phyloP scores from a whole-genome alignment of 2,797 vertebrate species.

The Gadopsis marmoratus region DNA sequence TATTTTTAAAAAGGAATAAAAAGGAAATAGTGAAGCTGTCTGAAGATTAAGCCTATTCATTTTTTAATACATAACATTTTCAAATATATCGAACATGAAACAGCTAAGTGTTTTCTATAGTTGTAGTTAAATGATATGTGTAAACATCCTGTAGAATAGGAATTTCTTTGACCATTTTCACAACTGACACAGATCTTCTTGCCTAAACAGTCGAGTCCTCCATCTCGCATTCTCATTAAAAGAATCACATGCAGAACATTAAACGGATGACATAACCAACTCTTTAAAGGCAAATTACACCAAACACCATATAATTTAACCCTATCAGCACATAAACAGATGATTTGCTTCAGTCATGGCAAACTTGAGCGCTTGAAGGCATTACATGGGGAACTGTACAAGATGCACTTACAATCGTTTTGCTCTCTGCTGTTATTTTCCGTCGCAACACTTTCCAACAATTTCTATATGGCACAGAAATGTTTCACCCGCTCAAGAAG shows the following conservation, averaged over 20 bases:
- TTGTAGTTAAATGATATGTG: conserved; percentile 29
- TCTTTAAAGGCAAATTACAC: conserved; percentile 29
- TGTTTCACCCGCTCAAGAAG: not conserved
- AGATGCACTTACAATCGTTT: conserved; percentile 13
- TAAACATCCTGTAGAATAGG: too few relatives aligned
- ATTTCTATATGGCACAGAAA: conserved; percentile 43
- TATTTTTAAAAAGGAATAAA: not conserved
- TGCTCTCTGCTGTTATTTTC: conserved; percentile 9
- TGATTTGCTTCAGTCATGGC: conserved; percentile 10
- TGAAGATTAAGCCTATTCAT: not conserved
- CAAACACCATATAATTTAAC: conserved; percentile 24
- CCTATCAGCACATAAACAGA: conserved; percentile 18
- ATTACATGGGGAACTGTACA: conserved; percentile 13
- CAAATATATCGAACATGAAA: too few relatives aligned
- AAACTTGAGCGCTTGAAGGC: conserved; percentile 16
- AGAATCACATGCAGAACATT: conserved; percentile 40
- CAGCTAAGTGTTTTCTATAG: conserved; percentile 34
- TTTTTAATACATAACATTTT: not conserved
- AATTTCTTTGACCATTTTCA: not conserved
- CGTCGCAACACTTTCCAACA: not conserved
- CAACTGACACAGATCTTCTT: conserved; percentile 6
- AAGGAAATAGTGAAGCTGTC: not conserved
- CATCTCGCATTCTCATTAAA: conserved; percentile 34
- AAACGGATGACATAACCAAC: conserved; percentile 10
- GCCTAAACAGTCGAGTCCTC: conserved; percentile 26